Conservation (phyloP, 2,888 invertebrate genomes). For the Pristionchus maxplancki region DNA sequence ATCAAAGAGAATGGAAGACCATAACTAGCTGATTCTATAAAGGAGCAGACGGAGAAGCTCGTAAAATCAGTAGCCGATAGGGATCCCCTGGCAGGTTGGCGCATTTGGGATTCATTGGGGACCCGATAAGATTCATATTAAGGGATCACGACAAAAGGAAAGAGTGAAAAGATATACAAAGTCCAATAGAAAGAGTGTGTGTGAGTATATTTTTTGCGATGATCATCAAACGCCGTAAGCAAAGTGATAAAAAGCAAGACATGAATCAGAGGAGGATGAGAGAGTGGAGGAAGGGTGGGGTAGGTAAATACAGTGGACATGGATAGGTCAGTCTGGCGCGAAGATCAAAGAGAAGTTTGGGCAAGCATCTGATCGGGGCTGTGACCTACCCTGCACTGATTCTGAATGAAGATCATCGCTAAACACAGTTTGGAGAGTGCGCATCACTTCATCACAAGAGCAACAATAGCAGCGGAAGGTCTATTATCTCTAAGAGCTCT, state of each 20-base stretch:
- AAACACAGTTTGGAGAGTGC: constrained; percentile 17
- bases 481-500: constrained; percentile 29
- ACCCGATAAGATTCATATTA: background rate
- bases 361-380: constrained; percentile 12
- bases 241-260: constrained; percentile 32
- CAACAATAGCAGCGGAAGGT: constrained; percentile 37
- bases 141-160: background rate
- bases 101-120: background rate
- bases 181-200: background rate
- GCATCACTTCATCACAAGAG: background rate
- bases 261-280: constrained; percentile 19
- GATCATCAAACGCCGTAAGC: constrained; percentile 38
- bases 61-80: constrained; percentile 22
- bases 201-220: constrained; percentile 22
- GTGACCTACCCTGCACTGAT: background rate
- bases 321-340: constrained; percentile 26
- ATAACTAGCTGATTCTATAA: constrained; percentile 31
- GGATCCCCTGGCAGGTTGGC: constrained; percentile 33
- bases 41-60: constrained; percentile 17
- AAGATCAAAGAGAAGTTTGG: constrained; percentile 29
- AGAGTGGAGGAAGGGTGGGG: background rate
- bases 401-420: background rate
- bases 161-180: background rate
- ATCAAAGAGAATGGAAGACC: constrained; percentile 17
- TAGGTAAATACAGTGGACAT: constrained; percentile 14